phyloP scores from a whole-genome alignment of 2,113 vertebrate species.

The Aphyosemion australe region DNA sequence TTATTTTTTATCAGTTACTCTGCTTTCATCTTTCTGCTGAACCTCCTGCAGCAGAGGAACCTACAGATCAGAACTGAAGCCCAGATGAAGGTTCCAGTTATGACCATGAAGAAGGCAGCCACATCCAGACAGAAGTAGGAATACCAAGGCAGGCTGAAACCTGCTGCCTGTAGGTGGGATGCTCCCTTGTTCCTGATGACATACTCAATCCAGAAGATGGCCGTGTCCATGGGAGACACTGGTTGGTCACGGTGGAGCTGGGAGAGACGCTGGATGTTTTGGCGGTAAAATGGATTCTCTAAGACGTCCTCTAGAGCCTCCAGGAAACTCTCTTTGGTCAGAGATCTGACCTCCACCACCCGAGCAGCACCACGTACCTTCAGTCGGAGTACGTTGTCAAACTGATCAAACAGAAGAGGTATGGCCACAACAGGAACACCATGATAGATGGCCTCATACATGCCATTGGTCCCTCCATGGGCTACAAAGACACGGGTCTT shows the following conservation, averaged over 20 bases:
- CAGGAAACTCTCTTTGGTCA: constrained; percentile 65
- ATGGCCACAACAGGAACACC: no score
- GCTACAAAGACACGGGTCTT: no score
- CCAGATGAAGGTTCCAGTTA: constrained; percentile 35
- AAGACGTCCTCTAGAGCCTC: constrained; percentile 70
- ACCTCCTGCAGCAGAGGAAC: no score
- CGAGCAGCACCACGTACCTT: constrained; percentile 68
- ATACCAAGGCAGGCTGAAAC: constrained; percentile 74
- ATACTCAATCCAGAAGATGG: constrained; percentile 81
- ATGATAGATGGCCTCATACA: no score
- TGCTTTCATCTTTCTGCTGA: no score
- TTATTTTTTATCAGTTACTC: no score
- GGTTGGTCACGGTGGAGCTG: constrained; percentile 70
- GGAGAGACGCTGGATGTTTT: constrained; percentile 71
- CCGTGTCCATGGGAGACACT: constrained; percentile 67
- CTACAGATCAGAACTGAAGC: constrained; percentile 32
- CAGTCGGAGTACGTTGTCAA: constrained; percentile 73
- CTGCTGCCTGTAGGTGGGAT: constrained; percentile 61
- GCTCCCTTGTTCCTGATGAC: constrained; percentile 78
- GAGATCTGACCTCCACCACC: constrained; percentile 52
- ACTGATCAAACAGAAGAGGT: constrained; percentile 80
- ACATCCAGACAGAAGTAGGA: constrained; percentile 74
- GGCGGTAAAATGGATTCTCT: constrained; percentile 66
- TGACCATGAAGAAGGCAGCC: constrained; percentile 26
- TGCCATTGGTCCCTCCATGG: no score